Percentiles rank a stretch among this genome's conserved stretches.
phyloP scores from a whole-genome alignment of 1,140 invertebrate species.

The Dendroctonus valens region DNA sequence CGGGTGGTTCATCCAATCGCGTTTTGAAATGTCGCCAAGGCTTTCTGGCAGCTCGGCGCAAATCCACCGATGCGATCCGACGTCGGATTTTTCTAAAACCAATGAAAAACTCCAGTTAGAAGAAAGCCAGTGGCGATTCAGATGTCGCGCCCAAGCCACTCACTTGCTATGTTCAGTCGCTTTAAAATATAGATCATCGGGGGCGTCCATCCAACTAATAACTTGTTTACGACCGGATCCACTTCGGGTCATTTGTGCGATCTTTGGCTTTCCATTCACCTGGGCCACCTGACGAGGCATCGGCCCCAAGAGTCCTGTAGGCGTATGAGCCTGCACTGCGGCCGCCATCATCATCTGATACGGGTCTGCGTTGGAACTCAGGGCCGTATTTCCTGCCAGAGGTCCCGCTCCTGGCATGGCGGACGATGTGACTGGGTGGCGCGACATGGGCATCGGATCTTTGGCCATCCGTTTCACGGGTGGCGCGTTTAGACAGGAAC shows the following conservation, averaged over 20 bases:
- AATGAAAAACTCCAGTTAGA: conserved; percentile 20
- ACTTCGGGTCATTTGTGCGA: conserved; percentile 63
- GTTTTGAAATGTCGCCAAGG: conserved; percentile 75
- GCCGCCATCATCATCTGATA: conserved; percentile 60
- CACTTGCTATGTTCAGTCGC: conserved; percentile 88
- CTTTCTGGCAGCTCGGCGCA: conserved; percentile 85
- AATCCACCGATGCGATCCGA: conserved; percentile 74
- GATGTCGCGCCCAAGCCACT: conserved; percentile 46
- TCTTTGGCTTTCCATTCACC: conserved; percentile 70
- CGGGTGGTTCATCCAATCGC: conserved; percentile 45
- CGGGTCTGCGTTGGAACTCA: conserved; percentile 53
- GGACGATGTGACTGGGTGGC: conserved; percentile 43
- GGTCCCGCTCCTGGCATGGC: conserved; percentile 54
- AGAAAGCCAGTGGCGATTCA: too few species aligned
- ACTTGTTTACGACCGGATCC: conserved; percentile 77
- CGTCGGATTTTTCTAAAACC: conserved; percentile 76
- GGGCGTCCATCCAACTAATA: conserved; percentile 97
- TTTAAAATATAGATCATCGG: conserved; percentile 94
- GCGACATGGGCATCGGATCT: conserved; percentile 66
- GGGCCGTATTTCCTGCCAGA: neutral
- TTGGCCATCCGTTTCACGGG: conserved; percentile 65
- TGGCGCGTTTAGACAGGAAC: conserved; percentile 49
- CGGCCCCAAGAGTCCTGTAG: conserved; percentile 53
- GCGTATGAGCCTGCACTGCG: conserved; percentile 50
- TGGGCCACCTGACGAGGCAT: conserved; percentile 64